phyloP scores from a whole-genome alignment of 2,113 vertebrate species.

The Pachypanchax playfairii region DNA sequence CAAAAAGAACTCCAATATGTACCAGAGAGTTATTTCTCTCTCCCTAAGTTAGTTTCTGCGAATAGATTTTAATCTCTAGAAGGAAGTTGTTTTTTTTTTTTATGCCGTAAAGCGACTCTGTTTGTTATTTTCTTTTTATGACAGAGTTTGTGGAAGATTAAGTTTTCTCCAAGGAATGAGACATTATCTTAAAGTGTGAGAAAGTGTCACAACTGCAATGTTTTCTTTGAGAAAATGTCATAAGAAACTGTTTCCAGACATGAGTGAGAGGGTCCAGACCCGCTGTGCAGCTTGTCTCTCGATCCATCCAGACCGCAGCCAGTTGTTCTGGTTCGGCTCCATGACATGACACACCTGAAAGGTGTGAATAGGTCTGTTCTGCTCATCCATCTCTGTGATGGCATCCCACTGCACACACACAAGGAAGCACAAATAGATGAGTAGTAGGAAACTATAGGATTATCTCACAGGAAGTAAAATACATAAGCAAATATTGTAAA shows the following conservation, averaged over 20 bases:
- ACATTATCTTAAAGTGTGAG: slow-evolving; percentile 2
- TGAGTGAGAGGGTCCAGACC: slow-evolving; percentile 64
- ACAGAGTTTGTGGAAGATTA: background rate
- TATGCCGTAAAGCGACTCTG: background rate
- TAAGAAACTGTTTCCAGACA: background rate
- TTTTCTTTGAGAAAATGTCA: background rate
- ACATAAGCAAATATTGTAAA: too few species aligned
- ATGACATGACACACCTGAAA: slow-evolving; percentile 99
- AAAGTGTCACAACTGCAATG: slow-evolving; percentile 6
- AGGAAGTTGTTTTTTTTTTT: slow-evolving; percentile 2
- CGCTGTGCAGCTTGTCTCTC: slow-evolving; percentile 93
- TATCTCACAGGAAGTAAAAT: too few species aligned
- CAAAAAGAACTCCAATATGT: background rate
- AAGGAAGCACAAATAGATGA: background rate
- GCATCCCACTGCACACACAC: slow-evolving; percentile 89
- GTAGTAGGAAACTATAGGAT: too few species aligned
- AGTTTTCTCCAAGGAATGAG: background rate
- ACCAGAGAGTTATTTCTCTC: slow-evolving; percentile 2
- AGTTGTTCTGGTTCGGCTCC: slow-evolving; percentile 99
- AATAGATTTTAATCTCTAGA: slow-evolving; percentile 9
- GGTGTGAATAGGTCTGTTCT: slow-evolving; percentile 95
- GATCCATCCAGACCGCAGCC: slow-evolving; percentile 96
- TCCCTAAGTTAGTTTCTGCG: slow-evolving; percentile 24
- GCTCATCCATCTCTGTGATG: slow-evolving; percentile 99
- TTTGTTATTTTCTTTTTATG: background rate